Percentiles rank a stretch among this genome's conserved stretches.
Conservation (phyloP, 2,113 vertebrate genomes). For the Tonatia bakeri region DNA sequence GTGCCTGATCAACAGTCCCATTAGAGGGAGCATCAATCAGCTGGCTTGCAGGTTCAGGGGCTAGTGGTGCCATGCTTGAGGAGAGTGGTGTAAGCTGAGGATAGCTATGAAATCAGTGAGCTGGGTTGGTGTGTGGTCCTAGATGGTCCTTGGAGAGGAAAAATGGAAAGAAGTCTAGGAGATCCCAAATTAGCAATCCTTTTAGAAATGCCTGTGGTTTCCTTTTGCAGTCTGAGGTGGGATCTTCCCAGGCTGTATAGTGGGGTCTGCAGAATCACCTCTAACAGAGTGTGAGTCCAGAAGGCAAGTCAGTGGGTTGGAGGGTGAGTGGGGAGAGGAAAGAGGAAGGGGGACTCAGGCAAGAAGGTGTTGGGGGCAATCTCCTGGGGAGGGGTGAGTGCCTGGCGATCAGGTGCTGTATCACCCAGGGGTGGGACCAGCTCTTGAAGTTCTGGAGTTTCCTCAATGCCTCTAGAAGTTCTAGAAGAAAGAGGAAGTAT, state of each 20-base stretch:
- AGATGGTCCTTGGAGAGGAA: not conserved
- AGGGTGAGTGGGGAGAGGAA: not conserved
- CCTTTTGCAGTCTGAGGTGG: not conserved
- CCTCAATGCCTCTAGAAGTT: not conserved
- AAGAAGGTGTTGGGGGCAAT: not conserved
- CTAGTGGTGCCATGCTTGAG: not conserved
- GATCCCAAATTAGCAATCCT: not conserved
- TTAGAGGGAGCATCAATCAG: not conserved
- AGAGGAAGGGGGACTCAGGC: not conserved
- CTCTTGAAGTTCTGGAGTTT: slow-evolving; percentile 14
- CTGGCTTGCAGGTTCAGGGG: not conserved
- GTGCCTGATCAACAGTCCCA: not conserved
- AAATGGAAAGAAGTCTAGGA: not conserved
- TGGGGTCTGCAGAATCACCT: not conserved
- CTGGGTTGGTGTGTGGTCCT: not conserved
- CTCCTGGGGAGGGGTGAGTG: not conserved
- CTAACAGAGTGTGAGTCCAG: not conserved
- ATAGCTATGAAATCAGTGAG: not conserved
- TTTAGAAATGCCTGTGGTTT: not conserved
- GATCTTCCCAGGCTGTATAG: not conserved
- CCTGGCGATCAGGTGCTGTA: not conserved
- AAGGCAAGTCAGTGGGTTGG: not conserved
- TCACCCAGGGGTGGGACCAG: not conserved
- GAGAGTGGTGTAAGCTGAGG: not conserved
- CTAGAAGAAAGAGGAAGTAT: slow-evolving; percentile 2